A percentile compares a stretch with the other conserved stretches of the same genome.
Evolutionary conservation across 2,113 vertebrate species (phyloP).

Genomic region (Oxyura jamaicensis): DNA sequence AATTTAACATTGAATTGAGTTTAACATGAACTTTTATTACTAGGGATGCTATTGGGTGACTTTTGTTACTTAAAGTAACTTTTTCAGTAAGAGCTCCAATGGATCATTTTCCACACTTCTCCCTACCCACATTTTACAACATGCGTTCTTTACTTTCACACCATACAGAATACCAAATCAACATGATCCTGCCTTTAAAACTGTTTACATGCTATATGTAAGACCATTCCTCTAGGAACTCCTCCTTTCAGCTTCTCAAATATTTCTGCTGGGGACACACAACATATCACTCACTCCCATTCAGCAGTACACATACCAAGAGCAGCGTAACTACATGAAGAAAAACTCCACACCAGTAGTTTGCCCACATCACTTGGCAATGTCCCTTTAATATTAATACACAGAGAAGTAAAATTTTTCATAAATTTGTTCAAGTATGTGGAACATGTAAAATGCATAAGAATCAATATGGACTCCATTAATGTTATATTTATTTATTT

Average conservation of each 20-base stretch:
- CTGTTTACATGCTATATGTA: background rate
- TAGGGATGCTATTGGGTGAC: background rate
- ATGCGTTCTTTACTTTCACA: background rate
- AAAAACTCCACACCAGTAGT: constrained; percentile 58
- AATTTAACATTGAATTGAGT: background rate
- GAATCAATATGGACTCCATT: constrained; percentile 71
- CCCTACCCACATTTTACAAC: background rate
- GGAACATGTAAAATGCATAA: constrained; percentile 66
- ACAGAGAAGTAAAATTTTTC: constrained; percentile 60
- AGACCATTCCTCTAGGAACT: background rate
- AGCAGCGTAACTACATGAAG: background rate
- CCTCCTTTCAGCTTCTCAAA: background rate
- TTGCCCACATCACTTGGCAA: constrained; percentile 60
- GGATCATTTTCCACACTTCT: background rate
- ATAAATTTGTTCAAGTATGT: constrained; percentile 67
- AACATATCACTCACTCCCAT: background rate
- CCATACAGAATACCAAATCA: background rate
- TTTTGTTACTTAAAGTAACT: background rate
- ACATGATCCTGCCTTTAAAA: background rate
- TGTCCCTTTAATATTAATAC: constrained; percentile 68
- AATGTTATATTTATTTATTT: constrained; percentile 96
- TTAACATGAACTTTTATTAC: background rate
- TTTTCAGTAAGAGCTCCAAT: background rate
- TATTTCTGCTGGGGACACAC: background rate
- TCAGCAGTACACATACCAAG: background rate